A percentile compares a stretch with the other conserved stretches of the same genome.
Evolutionary conservation across 2,888 invertebrate genomes (phyloP).

Genomic region (Thymelicus acteon): DNA sequence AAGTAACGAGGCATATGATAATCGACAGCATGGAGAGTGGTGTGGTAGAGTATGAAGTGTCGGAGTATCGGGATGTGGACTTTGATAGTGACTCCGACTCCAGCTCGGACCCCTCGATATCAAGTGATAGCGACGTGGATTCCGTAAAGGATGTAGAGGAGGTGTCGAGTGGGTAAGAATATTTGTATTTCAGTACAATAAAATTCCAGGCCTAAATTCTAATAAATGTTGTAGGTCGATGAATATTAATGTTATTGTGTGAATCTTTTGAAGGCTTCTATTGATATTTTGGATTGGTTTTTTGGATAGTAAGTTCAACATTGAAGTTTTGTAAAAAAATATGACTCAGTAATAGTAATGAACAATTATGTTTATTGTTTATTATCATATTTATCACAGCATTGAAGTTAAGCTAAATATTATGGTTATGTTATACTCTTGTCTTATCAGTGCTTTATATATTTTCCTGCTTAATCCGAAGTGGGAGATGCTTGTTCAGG

Average conservation of each 20-base stretch:
- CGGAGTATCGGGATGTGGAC: constrained; percentile 72
- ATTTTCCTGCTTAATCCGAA: constrained; percentile 14
- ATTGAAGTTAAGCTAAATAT: too few species aligned
- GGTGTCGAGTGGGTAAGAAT: constrained; percentile 69
- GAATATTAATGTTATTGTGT: too few species aligned
- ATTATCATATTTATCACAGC: too few species aligned
- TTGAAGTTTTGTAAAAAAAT: too few species aligned
- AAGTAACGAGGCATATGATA: constrained; percentile 74
- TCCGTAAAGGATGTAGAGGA: constrained; percentile 77
- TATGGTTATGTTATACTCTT: neutral
- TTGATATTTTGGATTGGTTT: too few species aligned
- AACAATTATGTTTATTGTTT: too few species aligned
- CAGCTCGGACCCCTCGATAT: constrained; percentile 52
- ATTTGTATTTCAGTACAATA: neutral
- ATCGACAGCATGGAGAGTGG: constrained; percentile 75
- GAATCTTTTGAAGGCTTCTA: too few species aligned
- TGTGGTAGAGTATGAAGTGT: constrained; percentile 75
- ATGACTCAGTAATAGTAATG: too few species aligned
- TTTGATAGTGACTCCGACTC: constrained; percentile 68
- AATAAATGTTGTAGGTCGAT: too few species aligned
- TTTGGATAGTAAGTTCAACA: too few species aligned
- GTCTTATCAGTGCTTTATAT: neutral
- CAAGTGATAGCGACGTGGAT: constrained; percentile 74
- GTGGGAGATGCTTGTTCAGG: neutral
- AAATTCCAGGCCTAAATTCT: too few species aligned